A percentile compares a stretch with the other conserved stretches of the same genome.
Conservation (phyloP, 2,113 vertebrate genomes). For the Otocyon megalotis region DNA sequence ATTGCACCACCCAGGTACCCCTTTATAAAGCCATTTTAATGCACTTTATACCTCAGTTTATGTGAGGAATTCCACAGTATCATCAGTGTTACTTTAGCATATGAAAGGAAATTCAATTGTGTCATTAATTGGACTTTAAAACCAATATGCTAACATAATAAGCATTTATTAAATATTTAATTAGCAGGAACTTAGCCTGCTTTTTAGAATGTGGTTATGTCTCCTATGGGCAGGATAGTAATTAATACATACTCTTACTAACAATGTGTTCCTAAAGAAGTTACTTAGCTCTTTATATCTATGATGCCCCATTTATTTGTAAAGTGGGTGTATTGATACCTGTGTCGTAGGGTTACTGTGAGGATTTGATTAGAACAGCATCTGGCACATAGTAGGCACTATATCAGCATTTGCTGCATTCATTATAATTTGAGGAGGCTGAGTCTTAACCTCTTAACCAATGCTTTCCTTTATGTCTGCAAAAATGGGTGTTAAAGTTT, state of each 20-base stretch:
- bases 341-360: background rate
- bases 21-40: background rate
- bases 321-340: background rate
- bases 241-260: constrained; percentile 11
- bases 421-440: background rate
- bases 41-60: background rate
- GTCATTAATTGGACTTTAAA: constrained; percentile 51
- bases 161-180: constrained; percentile 64
- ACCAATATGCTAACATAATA: background rate
- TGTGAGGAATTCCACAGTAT: background rate
- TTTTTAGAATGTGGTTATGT: constrained; percentile 9
- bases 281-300: background rate
- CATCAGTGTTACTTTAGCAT: background rate
- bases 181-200: constrained; percentile 2
- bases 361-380: background rate
- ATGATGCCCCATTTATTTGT: background rate
- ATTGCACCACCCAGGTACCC: background rate
- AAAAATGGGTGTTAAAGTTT: background rate
- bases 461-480: background rate
- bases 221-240: background rate
- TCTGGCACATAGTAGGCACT: background rate
- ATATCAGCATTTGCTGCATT: background rate
- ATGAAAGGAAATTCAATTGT: constrained; percentile 11
- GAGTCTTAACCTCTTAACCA: background rate
- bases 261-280: background rate